phyloP scores from a whole-genome alignment of 2,113 vertebrate species.

The Ellobius talpinus region DNA sequence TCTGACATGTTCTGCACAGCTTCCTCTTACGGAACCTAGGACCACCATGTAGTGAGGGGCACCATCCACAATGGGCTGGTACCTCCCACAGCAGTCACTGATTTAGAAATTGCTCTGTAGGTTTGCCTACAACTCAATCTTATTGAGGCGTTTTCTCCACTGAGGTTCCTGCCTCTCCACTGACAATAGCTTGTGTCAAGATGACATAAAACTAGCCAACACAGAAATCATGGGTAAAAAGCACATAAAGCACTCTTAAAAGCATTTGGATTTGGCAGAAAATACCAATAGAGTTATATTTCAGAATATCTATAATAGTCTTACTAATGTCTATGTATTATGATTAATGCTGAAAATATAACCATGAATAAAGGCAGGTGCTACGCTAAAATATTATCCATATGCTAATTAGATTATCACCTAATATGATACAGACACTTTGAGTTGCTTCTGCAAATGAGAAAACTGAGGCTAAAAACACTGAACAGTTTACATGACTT shows the following conservation, averaged over 20 bases:
- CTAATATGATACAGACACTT: neutral
- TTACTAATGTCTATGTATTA: neutral
- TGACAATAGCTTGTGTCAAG: too few species aligned
- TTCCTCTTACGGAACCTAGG: neutral
- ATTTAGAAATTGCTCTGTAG: too few species aligned
- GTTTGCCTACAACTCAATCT: too few species aligned
- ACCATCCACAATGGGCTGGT: neutral
- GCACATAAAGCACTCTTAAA: neutral
- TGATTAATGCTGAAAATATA: slow-evolving; percentile 18
- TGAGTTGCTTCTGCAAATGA: neutral
- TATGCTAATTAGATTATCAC: neutral
- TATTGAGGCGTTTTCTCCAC: too few species aligned
- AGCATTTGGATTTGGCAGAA: neutral
- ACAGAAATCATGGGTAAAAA: neutral
- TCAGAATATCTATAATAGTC: neutral
- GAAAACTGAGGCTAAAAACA: slow-evolving; percentile 23
- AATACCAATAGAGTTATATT: neutral
- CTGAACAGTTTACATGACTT: neutral
- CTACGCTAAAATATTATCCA: slow-evolving; percentile 12
- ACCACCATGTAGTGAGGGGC: neutral
- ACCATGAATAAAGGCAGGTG: neutral
- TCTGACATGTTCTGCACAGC: too few species aligned
- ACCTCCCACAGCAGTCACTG: too few species aligned
- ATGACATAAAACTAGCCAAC: neutral
- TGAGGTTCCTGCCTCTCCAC: too few species aligned